These are phyloP conservation scores for Aramus guarauna DNA, from an alignment of 2,113 vertebrate genomes.

Conservation along the genomic window DNA sequence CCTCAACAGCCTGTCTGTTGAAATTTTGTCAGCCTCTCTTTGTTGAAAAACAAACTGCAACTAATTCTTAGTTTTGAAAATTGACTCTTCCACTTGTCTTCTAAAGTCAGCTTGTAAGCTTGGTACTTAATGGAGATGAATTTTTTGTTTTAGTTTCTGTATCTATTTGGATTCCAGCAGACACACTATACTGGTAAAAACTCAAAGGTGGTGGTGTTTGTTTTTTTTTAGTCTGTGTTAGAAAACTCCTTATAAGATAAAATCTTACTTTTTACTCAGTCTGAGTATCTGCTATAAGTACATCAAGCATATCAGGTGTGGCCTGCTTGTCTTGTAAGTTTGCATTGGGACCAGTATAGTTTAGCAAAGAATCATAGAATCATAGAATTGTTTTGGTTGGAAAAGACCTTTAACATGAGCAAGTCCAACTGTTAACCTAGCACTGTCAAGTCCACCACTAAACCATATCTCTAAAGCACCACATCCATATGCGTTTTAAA, in stretches of 20 bases:
- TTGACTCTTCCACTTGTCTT: not conserved
- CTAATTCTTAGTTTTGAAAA: not conserved
- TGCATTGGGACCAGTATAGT: not conserved
- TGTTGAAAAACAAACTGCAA: too few relatives aligned
- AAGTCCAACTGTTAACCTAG: too few relatives aligned
- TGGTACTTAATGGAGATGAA: not conserved
- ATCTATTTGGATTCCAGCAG: not conserved
- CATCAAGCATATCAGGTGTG: not conserved
- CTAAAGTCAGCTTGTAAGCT: not conserved
- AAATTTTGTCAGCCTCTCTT: too few relatives aligned
- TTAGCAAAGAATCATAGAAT: not conserved
- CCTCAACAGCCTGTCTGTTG: too few relatives aligned
- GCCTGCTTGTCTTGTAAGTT: not conserved
- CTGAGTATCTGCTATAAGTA: not conserved
- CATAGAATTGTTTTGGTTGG: too few relatives aligned
- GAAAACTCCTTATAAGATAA: not conserved
- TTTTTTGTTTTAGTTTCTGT: not conserved
- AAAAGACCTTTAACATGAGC: too few relatives aligned
- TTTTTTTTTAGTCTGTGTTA: not conserved
- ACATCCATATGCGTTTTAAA: too few relatives aligned
- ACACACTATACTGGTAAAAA: not conserved
- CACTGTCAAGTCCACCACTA: too few relatives aligned
- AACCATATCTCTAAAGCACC: too few relatives aligned
- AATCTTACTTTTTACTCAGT: not conserved
- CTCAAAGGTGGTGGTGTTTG: too few relatives aligned